Conservation (phyloP, 2,797 vertebrate species). For the Pelobates cultripes region DNA sequence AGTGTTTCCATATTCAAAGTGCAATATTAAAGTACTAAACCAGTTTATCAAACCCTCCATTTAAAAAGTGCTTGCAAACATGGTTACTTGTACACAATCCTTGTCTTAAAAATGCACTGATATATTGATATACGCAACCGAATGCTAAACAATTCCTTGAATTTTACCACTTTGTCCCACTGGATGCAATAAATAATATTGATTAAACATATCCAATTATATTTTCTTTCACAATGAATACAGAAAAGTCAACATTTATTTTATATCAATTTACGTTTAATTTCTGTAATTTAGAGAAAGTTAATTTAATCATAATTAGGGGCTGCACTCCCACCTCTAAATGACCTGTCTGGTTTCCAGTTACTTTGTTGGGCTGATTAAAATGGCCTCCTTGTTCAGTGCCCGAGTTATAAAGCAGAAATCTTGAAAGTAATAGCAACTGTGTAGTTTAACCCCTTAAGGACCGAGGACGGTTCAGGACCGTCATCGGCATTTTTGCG, state of each 20-base stretch:
- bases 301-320: conserved; percentile 39
- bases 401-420: too few relatives aligned
- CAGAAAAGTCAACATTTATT: conserved; percentile 1
- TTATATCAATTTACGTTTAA: background rate
- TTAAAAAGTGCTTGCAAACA: too few relatives aligned
- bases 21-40: too few relatives aligned
- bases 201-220: background rate
- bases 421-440: too few relatives aligned
- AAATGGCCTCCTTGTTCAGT: background rate
- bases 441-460: too few relatives aligned
- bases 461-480: too few relatives aligned
- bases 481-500: too few relatives aligned
- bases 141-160: too few relatives aligned
- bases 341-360: conserved; percentile 15
- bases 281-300: background rate
- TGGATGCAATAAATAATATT: background rate
- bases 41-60: too few relatives aligned
- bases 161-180: background rate
- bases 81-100: too few relatives aligned
- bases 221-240: background rate
- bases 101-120: too few relatives aligned
- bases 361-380: conserved; percentile 15
- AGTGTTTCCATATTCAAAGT: too few relatives aligned
- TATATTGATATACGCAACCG: background rate
- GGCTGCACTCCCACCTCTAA: conserved; percentile 2